Evolutionary conservation across 1,140 invertebrate species (phyloP), one percentile per base, ranked within the genome.

Genomic region (Probaryconus sp.): DNA sequence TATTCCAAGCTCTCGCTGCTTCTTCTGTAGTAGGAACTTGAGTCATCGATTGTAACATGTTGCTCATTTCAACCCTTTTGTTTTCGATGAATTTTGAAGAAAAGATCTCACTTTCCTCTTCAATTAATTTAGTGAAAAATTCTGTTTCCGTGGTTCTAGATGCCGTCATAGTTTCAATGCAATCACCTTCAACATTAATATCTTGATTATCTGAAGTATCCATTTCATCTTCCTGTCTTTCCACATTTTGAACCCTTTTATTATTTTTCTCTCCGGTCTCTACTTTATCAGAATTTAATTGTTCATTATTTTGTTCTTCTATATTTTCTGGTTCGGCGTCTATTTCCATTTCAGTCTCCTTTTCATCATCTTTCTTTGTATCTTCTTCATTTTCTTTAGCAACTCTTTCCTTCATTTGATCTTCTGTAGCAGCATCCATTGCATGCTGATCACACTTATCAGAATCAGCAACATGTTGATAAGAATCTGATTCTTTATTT

Each of bases 401-500:
- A 1, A 92, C 89, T 68, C 92, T 90, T 77, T 94, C 91, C 48
- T 93, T 90, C 0, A 93, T 92, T 88, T 98, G 96, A 78, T 98
- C 95, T 82, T 94, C 91, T 0, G 93, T 94, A 0, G 92, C 93
- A 37, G 92, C 91, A 63, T 94, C 93, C 50, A 93, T 83, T 0
- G 91, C 90, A 74, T 91, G 79, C 47, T 87, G 85, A 76, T 92
- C 91, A 43, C 88, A 90, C 18, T 92, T 91, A 56, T 93, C 92
- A 0, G 94, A 90, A 72, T 96, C 91, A 74, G 94, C 92, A 0
- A 98, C 92, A 83, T 98, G 96, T 85, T 97, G 93, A 84, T 94
- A 97, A 31, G 93, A 88, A 38, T 96, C 93, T 1, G 92, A 89
- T 17, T 91, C 63, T 10, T 65, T 70, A 3, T 64, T 64, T 5